Conservation (phyloP, 2,888 invertebrate species). For the Papilio elwesi region DNA sequence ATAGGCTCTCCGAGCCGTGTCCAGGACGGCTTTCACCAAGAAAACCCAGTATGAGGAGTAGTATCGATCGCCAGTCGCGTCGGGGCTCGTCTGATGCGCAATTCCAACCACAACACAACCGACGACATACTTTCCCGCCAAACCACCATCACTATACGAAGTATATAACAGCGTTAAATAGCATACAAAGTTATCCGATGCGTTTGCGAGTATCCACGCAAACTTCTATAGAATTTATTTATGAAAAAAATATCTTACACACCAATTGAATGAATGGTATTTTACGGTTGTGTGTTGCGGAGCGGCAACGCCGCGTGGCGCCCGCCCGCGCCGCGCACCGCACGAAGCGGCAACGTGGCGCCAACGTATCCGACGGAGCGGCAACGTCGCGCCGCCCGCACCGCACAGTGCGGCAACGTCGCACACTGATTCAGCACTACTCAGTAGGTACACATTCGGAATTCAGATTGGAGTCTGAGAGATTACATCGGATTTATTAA, state of each 20-base stretch:
- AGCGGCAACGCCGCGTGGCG: slow-evolving; percentile 71
- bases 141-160: background rate
- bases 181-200: slow-evolving; percentile 52
- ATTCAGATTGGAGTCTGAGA: slow-evolving; percentile 55
- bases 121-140: background rate
- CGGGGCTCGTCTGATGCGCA: slow-evolving; percentile 10
- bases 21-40: slow-evolving; percentile 12
- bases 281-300: slow-evolving; percentile 66
- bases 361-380: slow-evolving; percentile 66
- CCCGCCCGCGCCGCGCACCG: slow-evolving; percentile 59
- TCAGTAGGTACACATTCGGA: slow-evolving; percentile 62
- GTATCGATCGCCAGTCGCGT: slow-evolving; percentile 15
- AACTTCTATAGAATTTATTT: slow-evolving; percentile 57
- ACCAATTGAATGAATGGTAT: slow-evolving; percentile 77
- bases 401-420: slow-evolving; percentile 67
- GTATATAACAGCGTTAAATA: slow-evolving; percentile 40
- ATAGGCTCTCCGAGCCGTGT: too few relatives aligned
- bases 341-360: slow-evolving; percentile 74
- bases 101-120: slow-evolving; percentile 4
- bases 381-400: slow-evolving; percentile 54
- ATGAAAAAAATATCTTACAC: slow-evolving; percentile 53
- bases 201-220: slow-evolving; percentile 50
- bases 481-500: slow-evolving; percentile 42
- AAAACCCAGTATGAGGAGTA: slow-evolving; percentile 25
- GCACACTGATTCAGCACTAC: slow-evolving; percentile 73